These are phyloP conservation scores for Drosophila cardini DNA, from an alignment of 1,140 invertebrate species.

Conservation along the genomic window DNA sequence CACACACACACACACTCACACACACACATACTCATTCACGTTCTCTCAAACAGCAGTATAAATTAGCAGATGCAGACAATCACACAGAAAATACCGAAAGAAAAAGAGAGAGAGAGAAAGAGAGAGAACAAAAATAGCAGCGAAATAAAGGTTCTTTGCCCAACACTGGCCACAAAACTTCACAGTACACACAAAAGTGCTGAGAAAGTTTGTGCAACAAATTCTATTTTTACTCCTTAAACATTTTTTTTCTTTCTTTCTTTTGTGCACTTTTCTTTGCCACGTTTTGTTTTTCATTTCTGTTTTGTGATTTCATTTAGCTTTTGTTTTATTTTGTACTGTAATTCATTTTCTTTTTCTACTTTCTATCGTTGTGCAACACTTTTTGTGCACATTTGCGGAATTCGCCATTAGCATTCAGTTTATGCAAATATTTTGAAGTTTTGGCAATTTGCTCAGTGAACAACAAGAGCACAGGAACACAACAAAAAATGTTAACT, in stretches of 20 bases:
- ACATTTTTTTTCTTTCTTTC: conserved; percentile 18
- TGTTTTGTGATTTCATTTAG: conserved; percentile 39
- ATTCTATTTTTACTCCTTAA: conserved; percentile 40
- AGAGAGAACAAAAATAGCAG: background rate
- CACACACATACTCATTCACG: conserved; percentile 29
- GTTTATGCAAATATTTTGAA: conserved; percentile 74
- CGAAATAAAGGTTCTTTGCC: conserved; percentile 61
- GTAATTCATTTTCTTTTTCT: too few species aligned
- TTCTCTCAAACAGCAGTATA: conserved; percentile 44
- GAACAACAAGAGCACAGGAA: too few species aligned
- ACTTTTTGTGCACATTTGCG: conserved; percentile 55
- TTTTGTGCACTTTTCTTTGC: conserved; percentile 16
- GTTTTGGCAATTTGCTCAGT: background rate
- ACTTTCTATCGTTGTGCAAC: conserved; percentile 17
- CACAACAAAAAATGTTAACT: too few species aligned
- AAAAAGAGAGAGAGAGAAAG: too few species aligned
- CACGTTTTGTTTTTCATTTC: conserved; percentile 11
- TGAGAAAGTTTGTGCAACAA: conserved; percentile 73
- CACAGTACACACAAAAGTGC: conserved; percentile 60
- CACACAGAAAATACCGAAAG: conserved; percentile 17
- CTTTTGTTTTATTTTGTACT: conserved; percentile 32
- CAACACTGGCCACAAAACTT: conserved; percentile 73
- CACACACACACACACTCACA: conserved; percentile 28
- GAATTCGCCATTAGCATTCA: conserved; percentile 32
- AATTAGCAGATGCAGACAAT: conserved; percentile 62